Percentiles rank a stretch among this genome's conserved stretches.
phyloP scores from a whole-genome alignment of 1,140 invertebrate species.

The Ylistrum balloti region DNA sequence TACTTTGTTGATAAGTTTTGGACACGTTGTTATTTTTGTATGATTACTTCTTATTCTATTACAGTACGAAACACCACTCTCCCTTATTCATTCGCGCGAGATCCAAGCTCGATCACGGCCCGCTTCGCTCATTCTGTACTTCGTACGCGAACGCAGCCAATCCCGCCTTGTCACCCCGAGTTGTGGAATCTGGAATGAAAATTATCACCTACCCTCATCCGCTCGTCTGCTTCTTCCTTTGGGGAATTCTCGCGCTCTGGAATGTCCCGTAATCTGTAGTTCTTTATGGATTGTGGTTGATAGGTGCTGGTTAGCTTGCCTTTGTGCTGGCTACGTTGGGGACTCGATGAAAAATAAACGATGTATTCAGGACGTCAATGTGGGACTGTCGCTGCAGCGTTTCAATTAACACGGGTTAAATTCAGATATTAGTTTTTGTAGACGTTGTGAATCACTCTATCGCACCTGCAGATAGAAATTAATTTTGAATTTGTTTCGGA shows the following conservation, averaged over 20 bases:
- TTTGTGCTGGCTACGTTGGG: not conserved
- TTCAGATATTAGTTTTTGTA: no score
- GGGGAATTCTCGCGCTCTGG: not conserved
- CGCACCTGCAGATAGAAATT: no score
- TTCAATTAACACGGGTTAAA: no score
- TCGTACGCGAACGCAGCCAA: not conserved
- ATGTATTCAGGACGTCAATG: no score
- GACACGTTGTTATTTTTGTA: not conserved
- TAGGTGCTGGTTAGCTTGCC: not conserved
- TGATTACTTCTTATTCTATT: not conserved
- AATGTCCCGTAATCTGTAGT: not conserved
- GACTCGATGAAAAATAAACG: no score
- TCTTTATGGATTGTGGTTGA: not conserved
- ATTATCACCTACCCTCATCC: conserved; percentile 32
- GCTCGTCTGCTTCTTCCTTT: conserved; percentile 16
- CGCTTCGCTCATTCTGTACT: not conserved
- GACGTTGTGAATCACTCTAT: no score
- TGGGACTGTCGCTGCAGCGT: no score
- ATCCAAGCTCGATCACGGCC: not conserved
- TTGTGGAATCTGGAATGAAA: conserved; percentile 34
- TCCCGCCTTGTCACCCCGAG: conserved; percentile 14
- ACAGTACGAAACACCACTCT: not conserved
- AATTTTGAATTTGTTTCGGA: no score
- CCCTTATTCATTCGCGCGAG: not conserved
- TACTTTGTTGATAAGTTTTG: conserved; percentile 2